Percentiles rank a stretch among this genome's conserved stretches.
These are phyloP conservation scores for Erannis defoliaria DNA, from an alignment of 2,888 invertebrate species.

Conservation along the genomic window DNA sequence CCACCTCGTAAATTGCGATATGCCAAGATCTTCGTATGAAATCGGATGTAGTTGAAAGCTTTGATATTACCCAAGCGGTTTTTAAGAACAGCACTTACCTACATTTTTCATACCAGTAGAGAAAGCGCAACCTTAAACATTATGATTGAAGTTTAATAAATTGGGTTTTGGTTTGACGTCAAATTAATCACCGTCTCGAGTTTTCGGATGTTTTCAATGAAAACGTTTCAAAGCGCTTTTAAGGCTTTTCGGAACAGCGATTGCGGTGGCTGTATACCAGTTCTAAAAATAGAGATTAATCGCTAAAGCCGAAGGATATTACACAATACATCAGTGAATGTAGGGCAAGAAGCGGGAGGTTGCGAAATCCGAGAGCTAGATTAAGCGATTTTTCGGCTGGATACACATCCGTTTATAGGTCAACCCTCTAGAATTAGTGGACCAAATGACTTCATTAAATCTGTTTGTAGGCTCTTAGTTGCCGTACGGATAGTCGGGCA, in stretches of 20 bases:
- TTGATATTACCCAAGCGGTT: slow-evolving; percentile 7
- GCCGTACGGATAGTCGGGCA: not conserved
- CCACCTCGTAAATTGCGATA: slow-evolving; percentile 20
- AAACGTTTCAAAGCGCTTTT: slow-evolving; percentile 12
- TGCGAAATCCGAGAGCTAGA: slow-evolving; percentile 50
- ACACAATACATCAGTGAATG: slow-evolving; percentile 48
- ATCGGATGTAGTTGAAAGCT: slow-evolving; percentile 4
- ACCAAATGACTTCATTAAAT: slow-evolving; percentile 40
- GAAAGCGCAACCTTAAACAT: not conserved
- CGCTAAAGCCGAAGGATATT: slow-evolving; percentile 32
- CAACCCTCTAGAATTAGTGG: slow-evolving; percentile 51
- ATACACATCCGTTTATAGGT: slow-evolving; percentile 51
- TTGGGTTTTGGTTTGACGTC: slow-evolving; percentile 14
- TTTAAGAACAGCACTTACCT: not conserved
- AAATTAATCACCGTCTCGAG: slow-evolving; percentile 11
- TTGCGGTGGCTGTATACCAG: slow-evolving; percentile 5
- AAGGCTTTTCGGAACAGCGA: slow-evolving; percentile 23
- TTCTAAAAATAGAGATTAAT: slow-evolving; percentile 36
- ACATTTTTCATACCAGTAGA: not conserved
- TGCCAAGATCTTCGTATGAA: slow-evolving; percentile 8
- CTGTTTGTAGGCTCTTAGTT: not conserved
- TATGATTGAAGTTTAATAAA: not conserved
- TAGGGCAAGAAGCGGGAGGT: slow-evolving; percentile 45
- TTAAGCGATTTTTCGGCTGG: slow-evolving; percentile 51
- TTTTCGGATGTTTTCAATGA: slow-evolving; percentile 10